phyloP scores from a whole-genome alignment of 2,888 invertebrate genomes.

The Patella depressa region DNA sequence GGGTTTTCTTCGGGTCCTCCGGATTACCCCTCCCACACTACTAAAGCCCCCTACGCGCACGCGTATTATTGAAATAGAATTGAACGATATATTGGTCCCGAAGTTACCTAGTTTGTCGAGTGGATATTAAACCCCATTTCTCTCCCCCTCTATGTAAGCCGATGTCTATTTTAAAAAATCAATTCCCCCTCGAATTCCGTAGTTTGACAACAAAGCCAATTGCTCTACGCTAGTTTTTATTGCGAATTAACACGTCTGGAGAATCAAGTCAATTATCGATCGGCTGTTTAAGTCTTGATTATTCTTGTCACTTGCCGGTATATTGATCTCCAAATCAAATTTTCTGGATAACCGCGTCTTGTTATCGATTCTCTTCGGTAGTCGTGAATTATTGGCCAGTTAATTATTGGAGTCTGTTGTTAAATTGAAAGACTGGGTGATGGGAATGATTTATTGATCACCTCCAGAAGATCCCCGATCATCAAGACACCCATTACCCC shows the following conservation, averaged over 20 bases:
- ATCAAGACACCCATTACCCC: background rate
- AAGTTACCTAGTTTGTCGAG: too few species aligned
- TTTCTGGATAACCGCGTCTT: background rate
- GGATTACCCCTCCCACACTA: too few species aligned
- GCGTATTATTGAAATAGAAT: too few species aligned
- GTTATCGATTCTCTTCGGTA: constrained; percentile 3
- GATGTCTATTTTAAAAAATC: too few species aligned
- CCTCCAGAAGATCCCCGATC: background rate
- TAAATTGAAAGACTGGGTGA: constrained; percentile 5
- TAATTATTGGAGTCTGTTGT: constrained; percentile 7
- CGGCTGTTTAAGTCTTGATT: constrained; percentile 3
- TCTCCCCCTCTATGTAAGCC: too few species aligned
- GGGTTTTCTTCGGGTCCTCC: too few species aligned
- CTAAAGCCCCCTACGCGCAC: too few species aligned
- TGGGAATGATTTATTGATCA: constrained; percentile 5
- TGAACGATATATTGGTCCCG: too few species aligned
- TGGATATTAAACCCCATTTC: too few species aligned
- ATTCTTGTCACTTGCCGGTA: too few species aligned
- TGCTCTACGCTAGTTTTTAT: background rate
- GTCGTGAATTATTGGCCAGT: constrained; percentile 12
- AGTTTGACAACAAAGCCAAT: constrained; percentile 5
- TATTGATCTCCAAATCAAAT: too few species aligned
- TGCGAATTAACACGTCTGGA: background rate
- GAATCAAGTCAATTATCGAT: constrained; percentile 13
- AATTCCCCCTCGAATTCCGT: too few species aligned